Evolutionary conservation across 2,888 invertebrate species (phyloP), one percentile per base, ranked within the genome.

Genomic region (Campaea margaritaria): DNA sequence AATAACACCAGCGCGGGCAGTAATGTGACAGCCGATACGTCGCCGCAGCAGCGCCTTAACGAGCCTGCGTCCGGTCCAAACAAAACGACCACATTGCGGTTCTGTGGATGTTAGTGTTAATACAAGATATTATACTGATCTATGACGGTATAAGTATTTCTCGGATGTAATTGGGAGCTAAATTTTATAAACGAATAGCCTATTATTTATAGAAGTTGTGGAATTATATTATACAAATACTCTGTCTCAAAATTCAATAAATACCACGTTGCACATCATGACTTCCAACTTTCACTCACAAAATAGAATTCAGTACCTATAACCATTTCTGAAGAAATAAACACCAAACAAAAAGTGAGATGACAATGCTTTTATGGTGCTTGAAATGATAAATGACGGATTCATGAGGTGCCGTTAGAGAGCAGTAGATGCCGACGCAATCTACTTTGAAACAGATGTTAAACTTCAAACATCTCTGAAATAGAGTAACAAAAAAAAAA

Each of bases 21-120:
- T 92, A 91, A 92, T 91, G 91, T 91, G 92, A 91, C 92, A 92
- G 91, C 90, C 91, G 90, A 91, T 92, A 90, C 89, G 91, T 92
- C 91, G 91, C 91, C 89, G 78, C 79, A 79, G 64, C 61, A 56
- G 53, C 55, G 13, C 36, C 64, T 67, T 62, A 62, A 63, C 70
- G 60, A 57, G 53, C 59, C 50, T 44, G 46, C 47, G 49, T 58
- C 41, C 47, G 62, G 52, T 51, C 44, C 50, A 58, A 62, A 60
- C 59, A 54, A 52, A 50, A 39, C 41, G 10, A 38, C 13, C 39
- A 48, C 46, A n/a, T 27, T 42, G 42, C 41, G 0, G 5, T 15
- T 3, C 27, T 36, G 36, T 36, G 3, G 4, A 36, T n/a, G 10
- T 3, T 36, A 36, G 3, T n/a, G 4, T 36, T 36, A 10, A 9